A percentile compares a stretch with the other conserved stretches of the same genome.
Conservation (phyloP, 1,140 invertebrate species). For the Maniola jurtina region DNA sequence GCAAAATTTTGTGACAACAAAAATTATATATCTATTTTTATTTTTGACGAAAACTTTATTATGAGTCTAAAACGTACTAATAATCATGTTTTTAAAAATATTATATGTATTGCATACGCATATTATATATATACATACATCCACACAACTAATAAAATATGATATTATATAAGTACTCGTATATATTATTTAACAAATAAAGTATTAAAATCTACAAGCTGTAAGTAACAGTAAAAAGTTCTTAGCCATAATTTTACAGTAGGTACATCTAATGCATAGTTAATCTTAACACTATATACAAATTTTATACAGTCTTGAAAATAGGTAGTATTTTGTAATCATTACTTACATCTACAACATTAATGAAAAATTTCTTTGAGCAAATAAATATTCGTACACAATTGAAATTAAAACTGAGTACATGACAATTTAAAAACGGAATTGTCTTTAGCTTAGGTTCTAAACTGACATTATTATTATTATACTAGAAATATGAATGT, state of each 20-base stretch:
- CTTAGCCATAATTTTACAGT: conserved; percentile 17
- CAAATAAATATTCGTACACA: conserved; percentile 18
- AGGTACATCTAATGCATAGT: conserved; percentile 14
- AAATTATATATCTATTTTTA: too few species aligned
- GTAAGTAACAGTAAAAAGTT: conserved; percentile 2
- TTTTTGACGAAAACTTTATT: too few species aligned
- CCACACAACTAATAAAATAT: conserved; percentile 47
- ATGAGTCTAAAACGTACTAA: too few species aligned
- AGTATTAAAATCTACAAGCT: conserved; percentile 32
- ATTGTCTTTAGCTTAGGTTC: neutral
- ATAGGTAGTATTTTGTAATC: conserved; percentile 25
- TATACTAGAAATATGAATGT: too few species aligned
- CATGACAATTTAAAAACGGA: neutral
- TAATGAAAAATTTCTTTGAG: conserved; percentile 17
- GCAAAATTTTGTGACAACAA: too few species aligned
- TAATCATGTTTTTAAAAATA: too few species aligned
- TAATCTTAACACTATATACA: conserved; percentile 39
- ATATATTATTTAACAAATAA: conserved; percentile 39
- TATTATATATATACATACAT: conserved; percentile 51
- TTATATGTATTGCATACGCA: too few species aligned
- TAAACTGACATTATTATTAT: too few species aligned
- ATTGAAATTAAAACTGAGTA: neutral
- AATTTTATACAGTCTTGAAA: conserved; percentile 43
- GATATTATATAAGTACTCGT: conserved; percentile 38
- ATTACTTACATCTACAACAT: neutral